Evolutionary conservation across 2,888 invertebrate species (phyloP), one percentile per base, ranked within the genome.

Genomic region (Limenitis camilla): DNA sequence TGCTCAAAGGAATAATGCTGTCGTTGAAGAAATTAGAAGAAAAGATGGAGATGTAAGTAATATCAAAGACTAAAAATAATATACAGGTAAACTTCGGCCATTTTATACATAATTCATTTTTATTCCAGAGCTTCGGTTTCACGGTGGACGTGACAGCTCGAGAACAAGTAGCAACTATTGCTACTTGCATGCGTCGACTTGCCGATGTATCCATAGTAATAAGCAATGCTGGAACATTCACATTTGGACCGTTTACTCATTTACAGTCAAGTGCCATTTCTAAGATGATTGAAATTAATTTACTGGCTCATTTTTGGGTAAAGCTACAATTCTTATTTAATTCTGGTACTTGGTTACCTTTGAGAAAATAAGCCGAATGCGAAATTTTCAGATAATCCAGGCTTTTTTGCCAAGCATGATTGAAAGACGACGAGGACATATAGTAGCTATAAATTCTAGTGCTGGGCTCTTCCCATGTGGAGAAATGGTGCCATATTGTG

Each of bases 291-390:
- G 84, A 86, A 31, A 65, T 78, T 49, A 87, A 87, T 56, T 63
- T 87, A 40, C 61, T 86, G 49, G 78, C 84, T 7, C 87, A 87
- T 63, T 77, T 87, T 60, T 87, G 86, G 86, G 86, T 86, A 63
- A 39, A 7, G 38, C 3, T n/a, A n/a, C n/a, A n/a, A n/a, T n/a
- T n/a, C n/a, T n/a, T n/a, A n/a, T n/a, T n/a, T n/a, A n/a, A n/a
- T n/a, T n/a, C n/a, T n/a, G n/a, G n/a, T n/a, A n/a, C n/a, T n/a
- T n/a, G n/a, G n/a, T n/a, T n/a, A n/a, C n/a, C n/a, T n/a, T n/a
- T n/a, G n/a, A n/a, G n/a, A n/a, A n/a, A n/a, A n/a, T n/a, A n/a
- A n/a, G n/a, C n/a, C n/a, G n/a, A n/a, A n/a, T n/a, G n/a, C n/a
- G n/a, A n/a, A n/a, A n/a, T n/a, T 46, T 46, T 56, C 62, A 87